These are phyloP conservation scores for Microctenopoma lineatum DNA, from an alignment of 2,797 vertebrate genomes.

Conservation along the genomic window DNA sequence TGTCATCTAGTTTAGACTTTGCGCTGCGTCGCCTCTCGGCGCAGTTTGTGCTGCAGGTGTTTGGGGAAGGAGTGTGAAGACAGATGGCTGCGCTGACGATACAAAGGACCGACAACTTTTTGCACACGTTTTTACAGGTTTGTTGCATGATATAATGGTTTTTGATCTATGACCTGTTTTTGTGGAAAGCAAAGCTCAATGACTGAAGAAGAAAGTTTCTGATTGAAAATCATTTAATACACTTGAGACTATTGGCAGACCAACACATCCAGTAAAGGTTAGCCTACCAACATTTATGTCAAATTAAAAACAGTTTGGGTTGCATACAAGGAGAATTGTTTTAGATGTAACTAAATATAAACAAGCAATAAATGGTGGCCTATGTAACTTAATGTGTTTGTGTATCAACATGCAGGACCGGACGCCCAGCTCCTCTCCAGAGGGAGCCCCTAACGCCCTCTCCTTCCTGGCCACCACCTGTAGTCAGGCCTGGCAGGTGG, in stretches of 20 bases:
- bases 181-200: background rate
- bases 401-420: conserved; percentile 77
- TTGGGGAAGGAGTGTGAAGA: conserved; percentile 55
- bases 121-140: conserved; percentile 89
- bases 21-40: conserved; percentile 55
- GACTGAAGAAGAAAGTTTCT: background rate
- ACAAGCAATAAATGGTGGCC: background rate
- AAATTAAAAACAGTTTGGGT: too few relatives aligned
- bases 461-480: conserved; percentile 87
- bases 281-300: too few relatives aligned
- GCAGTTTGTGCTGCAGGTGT: conserved; percentile 77
- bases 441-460: conserved; percentile 79
- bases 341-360: background rate
- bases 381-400: conserved; percentile 27
- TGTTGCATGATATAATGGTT: conserved; percentile 32
- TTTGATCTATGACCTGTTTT: background rate
- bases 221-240: too few relatives aligned
- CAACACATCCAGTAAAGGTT: too few relatives aligned
- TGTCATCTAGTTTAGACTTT: conserved; percentile 31
- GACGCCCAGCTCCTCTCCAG: conserved; percentile 87
- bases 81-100: conserved; percentile 88
- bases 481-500: conserved; percentile 85
- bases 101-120: conserved; percentile 85
- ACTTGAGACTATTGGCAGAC: too few relatives aligned
- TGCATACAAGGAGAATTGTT: background rate